Conservation (phyloP, 2,797 vertebrate genomes). For the Myioborus melanocephalus region DNA sequence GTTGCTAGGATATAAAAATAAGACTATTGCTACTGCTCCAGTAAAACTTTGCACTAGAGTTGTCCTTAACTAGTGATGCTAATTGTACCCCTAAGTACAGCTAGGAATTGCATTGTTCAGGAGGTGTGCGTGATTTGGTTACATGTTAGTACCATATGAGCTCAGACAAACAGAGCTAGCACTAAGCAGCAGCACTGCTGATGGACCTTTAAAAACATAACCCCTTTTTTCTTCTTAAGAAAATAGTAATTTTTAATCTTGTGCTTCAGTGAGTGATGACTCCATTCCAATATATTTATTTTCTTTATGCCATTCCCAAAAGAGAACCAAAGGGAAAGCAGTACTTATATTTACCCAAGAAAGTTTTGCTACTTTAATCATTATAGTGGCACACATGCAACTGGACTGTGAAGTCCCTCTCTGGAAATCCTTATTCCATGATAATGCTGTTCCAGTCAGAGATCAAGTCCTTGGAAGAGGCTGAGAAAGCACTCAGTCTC, state of each 20-base stretch:
- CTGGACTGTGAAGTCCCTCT: too few species aligned
- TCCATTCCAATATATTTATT: not conserved
- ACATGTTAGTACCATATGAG: accelerated
- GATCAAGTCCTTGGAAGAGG: not conserved
- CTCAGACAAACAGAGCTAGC: not conserved
- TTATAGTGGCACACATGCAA: not conserved
- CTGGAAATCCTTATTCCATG: not conserved
- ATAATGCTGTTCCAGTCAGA: not conserved
- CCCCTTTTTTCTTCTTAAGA: not conserved
- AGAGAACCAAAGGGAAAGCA: not conserved
- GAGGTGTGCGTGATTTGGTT: accelerated
- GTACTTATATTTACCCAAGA: not conserved
- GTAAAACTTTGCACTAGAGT: not conserved
- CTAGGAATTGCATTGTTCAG: accelerated
- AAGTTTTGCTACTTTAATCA: not conserved
- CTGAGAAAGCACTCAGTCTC: not conserved
- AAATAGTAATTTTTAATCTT: accelerated
- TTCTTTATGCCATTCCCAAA: not conserved
- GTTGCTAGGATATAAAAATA: not conserved
- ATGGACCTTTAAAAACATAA: not conserved
- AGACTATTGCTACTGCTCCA: too few species aligned
- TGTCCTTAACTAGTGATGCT: accelerated
- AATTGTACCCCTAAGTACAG: too few species aligned
- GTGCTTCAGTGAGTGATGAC: not conserved
- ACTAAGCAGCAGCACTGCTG: not conserved